phyloP scores from a whole-genome alignment of 2,797 vertebrate species.

The Coluber constrictor region DNA sequence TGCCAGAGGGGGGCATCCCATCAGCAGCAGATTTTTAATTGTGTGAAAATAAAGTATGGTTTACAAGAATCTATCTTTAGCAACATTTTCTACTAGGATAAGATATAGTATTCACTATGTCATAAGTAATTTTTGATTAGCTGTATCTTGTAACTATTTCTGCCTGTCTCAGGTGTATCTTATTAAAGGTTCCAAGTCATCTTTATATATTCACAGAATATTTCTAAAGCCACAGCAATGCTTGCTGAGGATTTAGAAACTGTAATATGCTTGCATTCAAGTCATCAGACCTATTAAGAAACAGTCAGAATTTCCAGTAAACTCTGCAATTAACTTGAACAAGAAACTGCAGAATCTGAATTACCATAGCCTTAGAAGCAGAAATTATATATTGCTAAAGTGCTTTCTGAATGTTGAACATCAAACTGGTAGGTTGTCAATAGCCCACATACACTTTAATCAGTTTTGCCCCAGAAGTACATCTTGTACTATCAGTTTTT shows the following conservation, averaged over 20 bases:
- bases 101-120: neutral
- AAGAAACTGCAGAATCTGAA: neutral
- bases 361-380: neutral
- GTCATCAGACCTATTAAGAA: neutral
- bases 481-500: neutral
- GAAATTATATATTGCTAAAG: neutral
- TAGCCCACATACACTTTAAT: neutral
- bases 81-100: neutral
- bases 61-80: neutral
- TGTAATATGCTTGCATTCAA: neutral
- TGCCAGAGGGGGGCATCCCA: constrained; percentile 32
- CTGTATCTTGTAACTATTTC: neutral
- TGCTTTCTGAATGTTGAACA: neutral
- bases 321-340: neutral
- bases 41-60: constrained; percentile 17
- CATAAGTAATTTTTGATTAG: neutral
- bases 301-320: neutral
- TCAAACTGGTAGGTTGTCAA: neutral
- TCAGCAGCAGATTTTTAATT: constrained; percentile 23
- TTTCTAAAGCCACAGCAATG: neutral
- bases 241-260: neutral
- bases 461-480: neutral
- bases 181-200: neutral
- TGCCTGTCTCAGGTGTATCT: neutral
- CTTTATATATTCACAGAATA: constrained; percentile 5